Evolutionary conservation across 2,888 invertebrate genomes (phyloP), one percentile per base, ranked within the genome.

Genomic region (Linnaemya vulpina): DNA sequence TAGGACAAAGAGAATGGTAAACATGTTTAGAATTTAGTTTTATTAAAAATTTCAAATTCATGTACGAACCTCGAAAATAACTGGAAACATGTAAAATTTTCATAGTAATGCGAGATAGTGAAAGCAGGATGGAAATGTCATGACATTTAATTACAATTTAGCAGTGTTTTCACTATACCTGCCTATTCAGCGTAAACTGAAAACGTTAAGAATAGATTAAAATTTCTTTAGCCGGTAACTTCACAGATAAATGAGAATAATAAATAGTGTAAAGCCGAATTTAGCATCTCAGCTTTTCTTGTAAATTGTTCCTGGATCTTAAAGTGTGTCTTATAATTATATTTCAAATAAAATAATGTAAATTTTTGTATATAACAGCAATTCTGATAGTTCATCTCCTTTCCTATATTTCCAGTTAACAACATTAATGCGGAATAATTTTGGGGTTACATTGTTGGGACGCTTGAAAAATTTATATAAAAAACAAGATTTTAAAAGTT

Each of bases 391-490:
- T n/a, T 40, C 67, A 22, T 49, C 13, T 10, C 38, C 7, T 25
- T 3, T 22, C 46, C 58, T 40, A 0, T 15, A 53, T 38, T 30
- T 63, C 17, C 17, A 35, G 8, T 53, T 67, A 38, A 25, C 73
- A 67, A 15, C 49, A 25, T 43, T 49, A 38, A 58, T 67, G 11
- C 49, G 70, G 17, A 68, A 75, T 30, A 60, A 84, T 86, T 87
- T 87, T 88, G 84, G 75, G 74, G 65, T 78, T 78, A 82, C 51
- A 46, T 78, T 86, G 76, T 88, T n/a, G n/a, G 87, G 87, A 87
- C 9, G 35, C 9, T 53, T 30, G 53, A 7, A 13, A 63, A 17
- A 1, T 5, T 30, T 13, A 15, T 30, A 58, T 7, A 58, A 13
- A 15, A 30, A 25, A 38, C 9, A 13, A 30, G 15, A n/a, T n/a